phyloP scores from a whole-genome alignment of 2,797 vertebrate species.

The Cetoscarus ocellatus region DNA sequence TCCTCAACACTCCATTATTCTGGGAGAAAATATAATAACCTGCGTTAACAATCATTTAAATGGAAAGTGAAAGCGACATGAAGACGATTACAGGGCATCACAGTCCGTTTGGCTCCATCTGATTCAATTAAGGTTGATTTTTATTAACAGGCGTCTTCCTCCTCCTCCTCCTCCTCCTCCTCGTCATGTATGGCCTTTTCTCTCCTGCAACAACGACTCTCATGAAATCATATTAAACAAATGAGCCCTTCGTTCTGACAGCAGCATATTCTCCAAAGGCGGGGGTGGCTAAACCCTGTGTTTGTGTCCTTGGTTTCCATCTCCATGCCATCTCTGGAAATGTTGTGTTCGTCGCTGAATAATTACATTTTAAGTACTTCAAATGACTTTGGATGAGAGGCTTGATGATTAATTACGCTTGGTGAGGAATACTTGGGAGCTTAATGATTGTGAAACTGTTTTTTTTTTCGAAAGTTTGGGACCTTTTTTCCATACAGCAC shows the following conservation, averaged over 20 bases:
- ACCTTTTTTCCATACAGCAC: conserved; percentile 14
- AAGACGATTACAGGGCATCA: conserved; percentile 73
- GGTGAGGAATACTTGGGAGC: conserved; percentile 54
- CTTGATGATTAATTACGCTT: conserved; percentile 79
- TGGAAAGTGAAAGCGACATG: conserved; percentile 74
- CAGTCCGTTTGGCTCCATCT: conserved; percentile 72
- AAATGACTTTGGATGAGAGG: conserved; percentile 73
- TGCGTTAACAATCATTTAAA: conserved; percentile 74
- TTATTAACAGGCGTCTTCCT: conserved; percentile 66
- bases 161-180: conserved; percentile 40
- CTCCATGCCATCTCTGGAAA: conserved; percentile 60
- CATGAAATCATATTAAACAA: conserved; percentile 77
- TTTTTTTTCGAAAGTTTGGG: conserved; percentile 41
- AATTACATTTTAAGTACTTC: conserved; percentile 82
- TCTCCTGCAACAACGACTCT: conserved; percentile 58
- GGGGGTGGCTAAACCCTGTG: conserved; percentile 57
- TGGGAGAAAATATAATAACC: conserved; percentile 58
- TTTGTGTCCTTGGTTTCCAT: conserved; percentile 62
- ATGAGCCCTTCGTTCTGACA: conserved; percentile 66
- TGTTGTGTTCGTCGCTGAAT: conserved; percentile 76
- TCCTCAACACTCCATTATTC: conserved; percentile 46
- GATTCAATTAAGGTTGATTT: conserved; percentile 78
- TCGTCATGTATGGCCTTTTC: conserved; percentile 59
- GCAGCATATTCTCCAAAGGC: conserved; percentile 51
- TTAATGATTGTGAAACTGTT: conserved; percentile 63